A percentile compares a stretch with the other conserved stretches of the same genome.
Evolutionary conservation across 2,797 vertebrate genomes (phyloP).

Genomic region (Arctocebus calabarensis): DNA sequence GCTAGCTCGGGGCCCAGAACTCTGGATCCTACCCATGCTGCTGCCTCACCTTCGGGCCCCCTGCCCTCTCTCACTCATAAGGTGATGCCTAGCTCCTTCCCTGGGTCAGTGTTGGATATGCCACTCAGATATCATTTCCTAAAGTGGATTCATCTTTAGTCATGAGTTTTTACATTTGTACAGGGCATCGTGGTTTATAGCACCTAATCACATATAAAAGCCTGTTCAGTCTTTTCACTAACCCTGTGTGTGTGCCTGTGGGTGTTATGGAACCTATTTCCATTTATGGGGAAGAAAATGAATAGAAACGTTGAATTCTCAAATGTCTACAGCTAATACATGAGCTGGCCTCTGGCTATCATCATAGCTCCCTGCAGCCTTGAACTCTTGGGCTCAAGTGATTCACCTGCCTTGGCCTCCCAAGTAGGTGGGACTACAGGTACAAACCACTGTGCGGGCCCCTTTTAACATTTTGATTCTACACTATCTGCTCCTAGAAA

Average conservation of each 20-base stretch:
- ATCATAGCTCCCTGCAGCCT: not conserved
- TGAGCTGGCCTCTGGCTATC: not conserved
- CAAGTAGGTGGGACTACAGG: not conserved
- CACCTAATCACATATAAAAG: not conserved
- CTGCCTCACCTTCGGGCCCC: not conserved
- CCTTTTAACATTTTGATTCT: not conserved
- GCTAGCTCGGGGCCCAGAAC: not conserved
- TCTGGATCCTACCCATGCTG: not conserved
- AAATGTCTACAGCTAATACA: not conserved
- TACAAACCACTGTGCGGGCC: not conserved
- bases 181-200: not conserved
- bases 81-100: not conserved
- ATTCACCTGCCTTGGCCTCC: not conserved
- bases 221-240: not conserved
- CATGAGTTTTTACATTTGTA: not conserved
- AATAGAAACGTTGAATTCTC: not conserved
- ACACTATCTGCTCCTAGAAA: not conserved
- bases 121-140: not conserved
- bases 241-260: not conserved
- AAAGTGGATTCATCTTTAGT: not conserved
- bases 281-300: not conserved
- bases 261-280: not conserved
- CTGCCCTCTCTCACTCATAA: not conserved
- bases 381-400: not conserved
- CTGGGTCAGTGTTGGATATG: not conserved